These are phyloP conservation scores for Ephydatia muelleri DNA, from an alignment of 37 sponge, comb jelly and placozoan species.

Conservation along the genomic window DNA sequence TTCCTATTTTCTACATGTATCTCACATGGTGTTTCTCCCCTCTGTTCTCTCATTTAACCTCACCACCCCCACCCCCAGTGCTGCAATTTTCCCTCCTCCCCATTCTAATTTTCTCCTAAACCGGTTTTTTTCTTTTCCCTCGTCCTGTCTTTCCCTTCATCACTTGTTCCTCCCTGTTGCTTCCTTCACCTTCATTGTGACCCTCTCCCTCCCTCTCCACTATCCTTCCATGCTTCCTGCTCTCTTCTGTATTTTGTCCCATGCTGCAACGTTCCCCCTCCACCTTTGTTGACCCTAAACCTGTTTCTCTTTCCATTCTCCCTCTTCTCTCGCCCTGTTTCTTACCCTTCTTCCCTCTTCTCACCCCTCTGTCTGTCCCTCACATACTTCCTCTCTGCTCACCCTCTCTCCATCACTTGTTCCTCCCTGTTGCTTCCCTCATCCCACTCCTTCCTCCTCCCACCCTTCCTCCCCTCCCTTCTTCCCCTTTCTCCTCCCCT, in stretches of 20 bases:
- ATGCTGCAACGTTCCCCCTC: neutral
- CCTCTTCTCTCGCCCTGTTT: neutral
- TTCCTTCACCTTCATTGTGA: neutral
- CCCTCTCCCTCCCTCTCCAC: neutral
- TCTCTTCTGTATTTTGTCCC: neutral
- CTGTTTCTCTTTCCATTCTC: neutral
- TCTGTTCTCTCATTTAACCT: neutral
- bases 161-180: neutral
- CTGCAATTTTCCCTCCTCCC: neutral
- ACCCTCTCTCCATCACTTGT: conserved; percentile 6
- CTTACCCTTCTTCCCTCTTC: neutral
- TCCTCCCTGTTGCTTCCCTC: neutral
- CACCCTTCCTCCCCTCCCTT: neutral
- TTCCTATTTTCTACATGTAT: neutral
- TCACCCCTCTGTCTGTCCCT: neutral
- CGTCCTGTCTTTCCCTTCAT: neutral
- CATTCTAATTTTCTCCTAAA: neutral
- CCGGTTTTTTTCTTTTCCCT: neutral
- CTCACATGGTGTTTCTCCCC: neutral
- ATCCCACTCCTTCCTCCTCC: neutral
- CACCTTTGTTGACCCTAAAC: neutral
- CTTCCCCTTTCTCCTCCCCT: neutral
- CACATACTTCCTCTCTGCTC: neutral
- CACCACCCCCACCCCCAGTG: neutral
- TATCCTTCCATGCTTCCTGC: neutral